A percentile compares a stretch with the other conserved stretches of the same genome.
Evolutionary conservation across 2,113 vertebrate genomes (phyloP).

Genomic region (Perognathus longimembris): DNA sequence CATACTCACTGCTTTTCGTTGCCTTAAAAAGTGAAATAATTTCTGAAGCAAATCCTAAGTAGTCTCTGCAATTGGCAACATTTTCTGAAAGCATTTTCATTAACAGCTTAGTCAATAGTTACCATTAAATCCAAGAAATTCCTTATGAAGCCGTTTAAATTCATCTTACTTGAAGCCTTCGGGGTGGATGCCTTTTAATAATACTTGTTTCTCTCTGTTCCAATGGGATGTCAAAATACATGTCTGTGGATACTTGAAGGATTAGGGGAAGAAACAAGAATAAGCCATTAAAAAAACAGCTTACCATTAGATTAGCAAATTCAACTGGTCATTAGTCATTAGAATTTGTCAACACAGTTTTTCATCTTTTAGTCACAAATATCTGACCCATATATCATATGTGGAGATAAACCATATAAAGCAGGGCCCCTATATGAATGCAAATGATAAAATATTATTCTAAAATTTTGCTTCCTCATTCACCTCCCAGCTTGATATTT

Average conservation of each 20-base stretch:
- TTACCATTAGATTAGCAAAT: background rate
- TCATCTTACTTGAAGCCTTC: conserved; percentile 86
- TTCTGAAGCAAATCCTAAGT: conserved; percentile 52
- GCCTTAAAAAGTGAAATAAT: conserved; percentile 51
- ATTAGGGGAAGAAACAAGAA: conserved; percentile 57
- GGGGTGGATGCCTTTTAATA: conserved; percentile 88
- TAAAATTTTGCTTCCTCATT: background rate
- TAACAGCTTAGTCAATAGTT: conserved; percentile 24
- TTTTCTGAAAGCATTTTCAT: conserved; percentile 32
- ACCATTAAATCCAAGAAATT: conserved; percentile 74
- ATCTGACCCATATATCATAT: background rate
- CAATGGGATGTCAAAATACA: conserved; percentile 72
- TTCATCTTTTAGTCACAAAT: background rate
- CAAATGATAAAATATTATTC: background rate
- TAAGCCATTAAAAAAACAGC: background rate
- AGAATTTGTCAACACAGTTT: background rate
- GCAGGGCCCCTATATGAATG: background rate
- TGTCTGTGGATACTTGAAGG: conserved; percentile 77
- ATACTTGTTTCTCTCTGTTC: conserved; percentile 85
- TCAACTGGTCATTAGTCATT: background rate
- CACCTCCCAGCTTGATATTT: background rate
- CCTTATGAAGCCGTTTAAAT: conserved; percentile 58
- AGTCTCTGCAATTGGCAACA: background rate
- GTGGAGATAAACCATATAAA: background rate
- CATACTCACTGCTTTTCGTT: background rate